Evolutionary conservation across 92 coral and sea anemone genomes (phyloP).

Genomic region (Actinostola sp.): DNA sequence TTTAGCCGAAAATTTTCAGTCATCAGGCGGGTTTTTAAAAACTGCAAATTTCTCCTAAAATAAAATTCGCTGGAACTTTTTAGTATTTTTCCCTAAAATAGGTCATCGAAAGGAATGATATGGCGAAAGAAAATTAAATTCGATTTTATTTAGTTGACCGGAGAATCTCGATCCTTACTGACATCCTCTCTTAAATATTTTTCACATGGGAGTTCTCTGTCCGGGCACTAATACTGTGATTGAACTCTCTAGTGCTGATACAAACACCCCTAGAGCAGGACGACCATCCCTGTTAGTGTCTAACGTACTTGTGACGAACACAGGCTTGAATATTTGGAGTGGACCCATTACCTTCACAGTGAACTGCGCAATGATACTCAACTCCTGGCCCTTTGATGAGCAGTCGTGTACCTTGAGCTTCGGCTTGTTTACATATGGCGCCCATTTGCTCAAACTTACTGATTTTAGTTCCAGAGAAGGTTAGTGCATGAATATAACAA

Average conservation of each 20-base stretch:
- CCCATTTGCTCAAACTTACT: slow-evolving; percentile 25
- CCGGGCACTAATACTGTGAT: too few species aligned
- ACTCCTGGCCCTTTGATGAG: slow-evolving; percentile 65
- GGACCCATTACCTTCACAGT: slow-evolving; percentile 64
- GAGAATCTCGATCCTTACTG: too few species aligned
- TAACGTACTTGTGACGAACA: slow-evolving; percentile 23
- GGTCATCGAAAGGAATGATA: too few species aligned
- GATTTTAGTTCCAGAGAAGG: slow-evolving; percentile 29
- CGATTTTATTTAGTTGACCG: too few species aligned
- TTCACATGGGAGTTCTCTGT: too few species aligned
- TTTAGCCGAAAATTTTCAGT: too few species aligned
- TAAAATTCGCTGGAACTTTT: too few species aligned
- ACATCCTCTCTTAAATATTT: too few species aligned
- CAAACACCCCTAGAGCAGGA: slow-evolving; percentile 42
- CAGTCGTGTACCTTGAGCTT: slow-evolving; percentile 59
- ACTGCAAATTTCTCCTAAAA: too few species aligned
- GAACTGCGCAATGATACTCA: slow-evolving; percentile 55
- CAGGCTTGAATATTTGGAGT: slow-evolving; percentile 50
- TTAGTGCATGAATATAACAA: slow-evolving; percentile 21
- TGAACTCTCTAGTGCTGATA: slow-evolving; percentile 57
- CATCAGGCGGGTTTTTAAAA: too few species aligned
- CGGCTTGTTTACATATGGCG: slow-evolving; percentile 52
- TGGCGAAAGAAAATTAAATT: too few species aligned
- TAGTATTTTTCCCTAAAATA: too few species aligned
- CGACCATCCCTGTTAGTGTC: slow-evolving; percentile 54